These are phyloP conservation scores for Orestias chungarensis DNA, from an alignment of 2,797 vertebrate species.

Conservation along the genomic window DNA sequence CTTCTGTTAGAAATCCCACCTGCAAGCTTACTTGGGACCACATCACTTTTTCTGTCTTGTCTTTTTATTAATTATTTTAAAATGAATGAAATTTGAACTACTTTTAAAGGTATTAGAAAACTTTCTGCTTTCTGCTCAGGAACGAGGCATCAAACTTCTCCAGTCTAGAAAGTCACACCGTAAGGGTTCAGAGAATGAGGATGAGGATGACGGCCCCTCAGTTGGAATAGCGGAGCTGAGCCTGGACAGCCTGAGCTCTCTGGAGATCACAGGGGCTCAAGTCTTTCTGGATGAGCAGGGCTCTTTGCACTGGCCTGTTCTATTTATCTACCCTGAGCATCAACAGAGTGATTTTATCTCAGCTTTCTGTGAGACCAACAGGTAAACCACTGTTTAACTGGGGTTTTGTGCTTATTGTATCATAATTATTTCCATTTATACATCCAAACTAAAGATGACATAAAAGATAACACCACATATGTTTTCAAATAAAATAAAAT, in stretches of 20 bases:
- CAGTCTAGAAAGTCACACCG: slow-evolving; percentile 25
- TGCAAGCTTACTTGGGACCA: background rate
- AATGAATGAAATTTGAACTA: no score
- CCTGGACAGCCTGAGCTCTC: slow-evolving; percentile 78
- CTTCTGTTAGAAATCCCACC: background rate
- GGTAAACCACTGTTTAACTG: slow-evolving; percentile 70
- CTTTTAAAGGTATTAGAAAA: no score
- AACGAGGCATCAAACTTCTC: slow-evolving; percentile 85
- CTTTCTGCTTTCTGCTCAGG: slow-evolving; percentile 64
- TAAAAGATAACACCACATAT: no score
- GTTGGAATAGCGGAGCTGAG: slow-evolving; percentile 70
- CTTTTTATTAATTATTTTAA: background rate
- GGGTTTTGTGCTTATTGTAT: background rate
- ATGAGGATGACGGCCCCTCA: slow-evolving; percentile 63
- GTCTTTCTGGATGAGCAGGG: slow-evolving; percentile 86
- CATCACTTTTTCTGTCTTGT: background rate
- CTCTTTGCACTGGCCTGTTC: slow-evolving; percentile 89
- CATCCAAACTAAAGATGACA: background rate
- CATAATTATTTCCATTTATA: background rate
- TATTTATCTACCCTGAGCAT: slow-evolving; percentile 94
- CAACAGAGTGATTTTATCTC: slow-evolving; percentile 92
- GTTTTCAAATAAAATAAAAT: no score
- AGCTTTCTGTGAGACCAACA: slow-evolving; percentile 89
- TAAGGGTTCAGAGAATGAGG: slow-evolving; percentile 74
- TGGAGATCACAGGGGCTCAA: slow-evolving; percentile 78